Base-by-base conservation (phyloP, 2,797 vertebrate species). In the Carduelis carduelis region DNA sequence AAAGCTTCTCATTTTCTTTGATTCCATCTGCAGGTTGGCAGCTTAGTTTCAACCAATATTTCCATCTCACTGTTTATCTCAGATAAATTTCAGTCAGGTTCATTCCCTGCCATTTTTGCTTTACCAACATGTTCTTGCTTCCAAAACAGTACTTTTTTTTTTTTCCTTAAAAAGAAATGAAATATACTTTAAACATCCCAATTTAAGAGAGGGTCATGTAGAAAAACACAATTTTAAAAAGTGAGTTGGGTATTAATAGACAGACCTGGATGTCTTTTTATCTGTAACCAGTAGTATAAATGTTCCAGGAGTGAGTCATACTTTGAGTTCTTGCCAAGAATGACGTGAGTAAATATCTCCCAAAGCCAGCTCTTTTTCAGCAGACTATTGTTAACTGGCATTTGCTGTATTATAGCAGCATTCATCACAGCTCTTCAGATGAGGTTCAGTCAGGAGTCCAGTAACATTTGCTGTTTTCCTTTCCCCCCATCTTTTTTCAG, bases 271-370 rank as follows among this genome's bases (percentile, higher is more conserved):
- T 88, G n/a, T 85, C n/a, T 83, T 80, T 87, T 82, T 83, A 74
- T 69, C 75, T 83, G 82, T 85, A 92, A 87, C 57, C 92, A 92
- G 72, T 93, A 64, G 84, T 68, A 77, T 56, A 41, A 81, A 81
- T 76, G 84, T 76, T 94, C 90, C 50, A 61, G 89, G 50, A 52
- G 65, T 97, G 95, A 96, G 76, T 97, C 96, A 96, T 69, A 71
- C 61, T 65, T 87, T 93, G 95, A 89, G 30, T 11, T 24, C 30
- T 89, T 83, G 96, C 95, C 96, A 97, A 92, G 82, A 43, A 91
- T 96, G 93, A 96, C 32, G 65, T 94, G 50, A 92, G 82, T 77
- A 91, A 95, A 87, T 85, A 92, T 61, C 75, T 93, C 87, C 76
- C 61, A 89, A 96, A 87, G 86, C 92, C 92, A 96, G 87, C 76